phyloP scores from a whole-genome alignment of 1,140 invertebrate genomes.

The Zelostemma sp. region DNA sequence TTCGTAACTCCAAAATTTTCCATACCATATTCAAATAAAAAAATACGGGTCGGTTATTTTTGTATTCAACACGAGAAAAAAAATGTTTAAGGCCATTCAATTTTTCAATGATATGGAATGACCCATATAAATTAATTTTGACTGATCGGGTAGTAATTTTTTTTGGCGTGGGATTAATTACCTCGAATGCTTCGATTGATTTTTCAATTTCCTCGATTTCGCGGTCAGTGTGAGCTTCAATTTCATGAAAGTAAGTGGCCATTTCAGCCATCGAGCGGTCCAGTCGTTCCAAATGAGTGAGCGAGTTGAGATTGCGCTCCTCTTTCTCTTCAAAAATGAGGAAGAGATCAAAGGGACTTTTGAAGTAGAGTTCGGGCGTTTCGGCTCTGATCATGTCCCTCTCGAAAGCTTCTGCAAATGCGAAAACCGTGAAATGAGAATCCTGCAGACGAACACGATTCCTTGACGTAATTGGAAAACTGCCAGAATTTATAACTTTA shows the following conservation, averaged over 20 bases:
- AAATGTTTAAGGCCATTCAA: no score
- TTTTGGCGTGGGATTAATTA: slow-evolving; percentile 21
- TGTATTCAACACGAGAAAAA: no score
- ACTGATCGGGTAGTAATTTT: no score
- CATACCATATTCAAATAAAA: no score
- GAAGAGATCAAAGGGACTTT: slow-evolving; percentile 71
- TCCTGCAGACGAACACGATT: not conserved
- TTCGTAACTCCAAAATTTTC: no score
- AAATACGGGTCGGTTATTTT: no score
- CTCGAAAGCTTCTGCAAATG: slow-evolving; percentile 64
- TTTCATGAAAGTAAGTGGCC: slow-evolving; percentile 62
- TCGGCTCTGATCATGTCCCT: slow-evolving; percentile 63
- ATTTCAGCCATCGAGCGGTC: slow-evolving; percentile 71
- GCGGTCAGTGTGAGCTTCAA: slow-evolving; percentile 57
- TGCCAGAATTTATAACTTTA: no score
- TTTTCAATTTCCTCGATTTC: slow-evolving; percentile 58
- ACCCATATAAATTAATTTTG: no score
- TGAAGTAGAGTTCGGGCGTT: slow-evolving; percentile 72
- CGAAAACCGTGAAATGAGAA: not conserved
- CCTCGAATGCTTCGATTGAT: slow-evolving; percentile 58
- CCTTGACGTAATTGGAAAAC: not conserved
- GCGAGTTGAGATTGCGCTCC: slow-evolving; percentile 76
- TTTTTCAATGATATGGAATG: not conserved
- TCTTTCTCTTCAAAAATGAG: slow-evolving; percentile 73
- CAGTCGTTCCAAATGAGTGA: slow-evolving; percentile 75